These are phyloP conservation scores for Tupaia tana DNA, from an alignment of 2,113 vertebrate species.

Conservation along the genomic window DNA sequence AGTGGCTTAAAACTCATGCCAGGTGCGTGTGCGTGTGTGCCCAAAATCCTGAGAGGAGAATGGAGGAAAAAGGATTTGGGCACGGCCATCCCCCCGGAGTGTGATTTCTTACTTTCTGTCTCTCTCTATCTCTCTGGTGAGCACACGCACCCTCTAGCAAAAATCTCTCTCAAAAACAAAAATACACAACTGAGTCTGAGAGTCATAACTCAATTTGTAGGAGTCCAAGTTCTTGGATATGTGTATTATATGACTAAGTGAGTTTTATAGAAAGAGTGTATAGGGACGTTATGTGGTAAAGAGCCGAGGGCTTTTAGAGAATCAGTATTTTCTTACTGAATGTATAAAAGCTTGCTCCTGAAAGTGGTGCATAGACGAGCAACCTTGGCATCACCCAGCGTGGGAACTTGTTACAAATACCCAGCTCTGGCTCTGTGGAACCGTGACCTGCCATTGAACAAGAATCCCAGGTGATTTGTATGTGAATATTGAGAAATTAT, in stretches of 20 bases:
- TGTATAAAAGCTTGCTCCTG: not conserved
- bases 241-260: not conserved
- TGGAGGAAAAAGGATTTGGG: too few species aligned
- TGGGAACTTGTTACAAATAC: not conserved
- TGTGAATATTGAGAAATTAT: not conserved
- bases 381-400: not conserved
- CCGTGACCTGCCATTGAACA: not conserved
- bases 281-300: not conserved
- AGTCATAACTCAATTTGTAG: not conserved
- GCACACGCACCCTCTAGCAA: too few species aligned
- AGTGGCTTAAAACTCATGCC: too few species aligned
- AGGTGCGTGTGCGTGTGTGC: too few species aligned
- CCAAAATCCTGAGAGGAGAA: too few species aligned
- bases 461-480: not conserved
- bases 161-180: too few species aligned
- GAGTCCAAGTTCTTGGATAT: not conserved
- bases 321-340: not conserved
- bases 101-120: too few species aligned
- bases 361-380: not conserved
- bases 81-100: too few species aligned
- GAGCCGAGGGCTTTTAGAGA: not conserved
- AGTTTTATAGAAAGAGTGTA: not conserved
- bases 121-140: too few species aligned
- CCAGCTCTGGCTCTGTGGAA: not conserved
- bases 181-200: not conserved